Base-by-base conservation (phyloP, 2,888 invertebrate species). In the Dyspetes luteomarginatus region DNA sequence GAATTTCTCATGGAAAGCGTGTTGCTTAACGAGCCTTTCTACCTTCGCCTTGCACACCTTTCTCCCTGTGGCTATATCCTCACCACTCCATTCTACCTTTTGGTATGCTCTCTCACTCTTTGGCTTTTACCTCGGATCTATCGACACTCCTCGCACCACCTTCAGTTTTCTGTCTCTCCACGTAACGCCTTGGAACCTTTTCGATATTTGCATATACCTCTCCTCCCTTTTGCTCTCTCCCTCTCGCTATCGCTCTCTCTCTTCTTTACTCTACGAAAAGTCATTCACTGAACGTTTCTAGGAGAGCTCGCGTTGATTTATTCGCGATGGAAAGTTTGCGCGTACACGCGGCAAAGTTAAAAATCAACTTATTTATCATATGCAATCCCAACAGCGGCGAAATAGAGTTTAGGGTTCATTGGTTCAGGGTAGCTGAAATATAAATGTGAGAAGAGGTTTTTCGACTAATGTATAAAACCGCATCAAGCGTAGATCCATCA, bases 21-120 rank as follows among this genome's bases (percentile, higher is more conserved):
- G 85, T 82, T 83, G 85, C 86, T 87, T 87, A 88, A 88, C 86
- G 87, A 87, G 85, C 84, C 87, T 83, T 85, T 84, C 84, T 82
- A 73, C 74, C 71, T 75, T 76, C 72, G 15, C 67, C 69, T 68
- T 56, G 12, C 43, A 26, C 58, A 79, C 77, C 77, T 78, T 72
- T 67, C 24, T 41, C 30, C 73, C 72, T 78, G 69, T 48, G 50
- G 71, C 77, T 50, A 69, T 74, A 12, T 50, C 58, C 41, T 78
- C 72, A 78, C 75, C 50, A 50, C 56, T 58, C 41, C 69, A 67
- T 68, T 60, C 28, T 30, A 73, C 65, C 41, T 17, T 15, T 43
- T 7, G 4, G 43, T 15, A 41, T 76, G 48, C 62, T 17, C 68
- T 68, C 60, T 43, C 28, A 41, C 50, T n/a, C 67, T 65, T 58